Evolutionary conservation across 2,113 vertebrate species (phyloP).

Genomic region (Spea bombifrons): DNA sequence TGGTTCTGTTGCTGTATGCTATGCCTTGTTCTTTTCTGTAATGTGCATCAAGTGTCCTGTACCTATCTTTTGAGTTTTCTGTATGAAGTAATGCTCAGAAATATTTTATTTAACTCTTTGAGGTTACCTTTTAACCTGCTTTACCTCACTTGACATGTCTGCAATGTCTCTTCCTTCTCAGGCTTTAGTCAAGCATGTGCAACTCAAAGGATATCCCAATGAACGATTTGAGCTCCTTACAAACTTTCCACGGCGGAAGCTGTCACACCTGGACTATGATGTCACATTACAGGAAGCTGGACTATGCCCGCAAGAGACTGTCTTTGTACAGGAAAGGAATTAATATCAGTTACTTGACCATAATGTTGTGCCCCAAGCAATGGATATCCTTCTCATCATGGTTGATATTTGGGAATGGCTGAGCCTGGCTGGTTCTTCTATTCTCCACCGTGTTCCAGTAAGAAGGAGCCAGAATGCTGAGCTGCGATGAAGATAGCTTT

Average conservation of each 20-base stretch:
- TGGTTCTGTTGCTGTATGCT: no score
- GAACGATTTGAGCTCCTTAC: constrained; percentile 98
- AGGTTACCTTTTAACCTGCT: no score
- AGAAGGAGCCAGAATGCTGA: not conserved
- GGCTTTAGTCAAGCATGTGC: constrained; percentile 93
- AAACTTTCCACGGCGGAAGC: constrained; percentile 96
- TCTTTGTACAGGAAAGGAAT: constrained; percentile 99
- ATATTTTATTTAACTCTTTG: no score
- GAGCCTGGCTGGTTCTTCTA: not conserved
- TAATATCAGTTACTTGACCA: constrained; percentile 59
- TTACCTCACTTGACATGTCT: not conserved
- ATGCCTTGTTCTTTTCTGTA: no score
- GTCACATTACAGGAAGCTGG: constrained; percentile 97
- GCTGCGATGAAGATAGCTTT: not conserved
- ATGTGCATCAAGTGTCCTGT: no score
- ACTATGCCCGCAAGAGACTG: constrained; percentile 98
- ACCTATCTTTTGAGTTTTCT: no score
- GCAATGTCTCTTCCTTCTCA: constrained; percentile 52
- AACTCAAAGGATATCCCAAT: constrained; percentile 95
- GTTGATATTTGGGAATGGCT: not conserved
- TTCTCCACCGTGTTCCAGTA: not conserved
- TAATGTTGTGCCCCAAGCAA: not conserved
- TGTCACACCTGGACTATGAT: constrained; percentile 98
- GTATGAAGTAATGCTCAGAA: no score
- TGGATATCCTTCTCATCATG: constrained; percentile 8